Percentiles rank a stretch among this genome's conserved stretches.
These are phyloP conservation scores for Empidonax alnorum DNA, from an alignment of 2,113 vertebrate genomes.

Conservation along the genomic window DNA sequence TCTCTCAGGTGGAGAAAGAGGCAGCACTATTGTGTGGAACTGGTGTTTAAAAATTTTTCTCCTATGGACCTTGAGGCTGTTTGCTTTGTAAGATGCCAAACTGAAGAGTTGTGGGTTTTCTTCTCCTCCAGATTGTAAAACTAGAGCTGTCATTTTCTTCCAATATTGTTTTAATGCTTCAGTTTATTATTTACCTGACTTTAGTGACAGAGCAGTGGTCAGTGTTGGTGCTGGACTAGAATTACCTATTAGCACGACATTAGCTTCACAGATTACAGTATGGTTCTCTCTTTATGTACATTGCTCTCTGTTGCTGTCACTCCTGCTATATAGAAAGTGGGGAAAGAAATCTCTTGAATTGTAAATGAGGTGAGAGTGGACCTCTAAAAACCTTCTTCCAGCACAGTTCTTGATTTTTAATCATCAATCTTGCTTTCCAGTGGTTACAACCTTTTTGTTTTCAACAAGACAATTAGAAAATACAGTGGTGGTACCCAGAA, in stretches of 20 bases:
- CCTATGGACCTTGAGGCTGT: neutral
- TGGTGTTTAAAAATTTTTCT: slow-evolving; percentile 17
- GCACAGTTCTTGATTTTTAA: slow-evolving; percentile 66
- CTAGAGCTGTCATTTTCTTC: slow-evolving; percentile 65
- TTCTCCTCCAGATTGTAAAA: slow-evolving; percentile 20
- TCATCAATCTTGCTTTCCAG: slow-evolving; percentile 10
- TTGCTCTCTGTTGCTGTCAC: neutral
- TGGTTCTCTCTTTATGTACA: neutral
- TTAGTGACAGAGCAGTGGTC: slow-evolving; percentile 39
- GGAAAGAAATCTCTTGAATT: slow-evolving; percentile 50
- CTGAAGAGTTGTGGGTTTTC: slow-evolving; percentile 5
- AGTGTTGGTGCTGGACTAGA: slow-evolving; percentile 48
- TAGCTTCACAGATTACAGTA: slow-evolving; percentile 9
- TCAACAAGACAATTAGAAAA: slow-evolving; percentile 43
- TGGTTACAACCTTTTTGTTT: neutral
- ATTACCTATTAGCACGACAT: slow-evolving; percentile 46
- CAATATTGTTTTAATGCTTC: slow-evolving; percentile 48
- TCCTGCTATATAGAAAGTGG: neutral
- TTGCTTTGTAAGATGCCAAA: slow-evolving; percentile 48
- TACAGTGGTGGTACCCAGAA: slow-evolving; percentile 17
- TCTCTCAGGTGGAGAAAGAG: slow-evolving; percentile 20
- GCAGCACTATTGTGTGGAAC: neutral
- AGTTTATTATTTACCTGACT: slow-evolving; percentile 65
- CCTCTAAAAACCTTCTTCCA: slow-evolving; percentile 49
- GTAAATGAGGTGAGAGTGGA: slow-evolving; percentile 59